Conservation (phyloP, 1,140 invertebrate genomes). For the Trachymyrmex septentrionalis region DNA sequence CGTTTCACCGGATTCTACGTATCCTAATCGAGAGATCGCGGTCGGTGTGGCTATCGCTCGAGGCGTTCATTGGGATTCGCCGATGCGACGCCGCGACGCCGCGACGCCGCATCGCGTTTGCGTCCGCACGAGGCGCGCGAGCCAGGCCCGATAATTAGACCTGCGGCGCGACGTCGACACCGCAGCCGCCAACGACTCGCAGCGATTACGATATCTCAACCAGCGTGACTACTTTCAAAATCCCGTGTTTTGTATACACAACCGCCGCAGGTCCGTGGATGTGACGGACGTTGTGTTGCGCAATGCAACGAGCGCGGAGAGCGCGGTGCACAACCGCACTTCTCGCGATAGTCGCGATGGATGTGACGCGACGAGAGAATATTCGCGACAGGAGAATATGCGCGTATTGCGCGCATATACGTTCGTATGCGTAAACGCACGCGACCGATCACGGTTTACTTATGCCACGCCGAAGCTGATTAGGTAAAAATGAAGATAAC, state of each 20-base stretch:
- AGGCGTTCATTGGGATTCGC: neutral
- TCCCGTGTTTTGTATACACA: conserved; percentile 57
- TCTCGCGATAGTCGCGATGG: neutral
- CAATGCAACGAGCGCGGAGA: neutral
- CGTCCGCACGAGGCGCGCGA: neutral
- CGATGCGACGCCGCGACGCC: neutral
- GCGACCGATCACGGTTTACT: conserved; percentile 31
- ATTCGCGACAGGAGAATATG: too few relatives aligned
- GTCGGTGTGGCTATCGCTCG: conserved; percentile 7
- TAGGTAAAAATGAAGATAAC: conserved; percentile 11
- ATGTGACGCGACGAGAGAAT: neutral
- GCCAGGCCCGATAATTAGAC: conserved; percentile 34
- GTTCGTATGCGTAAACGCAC: neutral
- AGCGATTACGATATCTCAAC: conserved; percentile 55
- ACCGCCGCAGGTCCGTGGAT: conserved; percentile 9
- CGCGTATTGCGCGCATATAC: neutral
- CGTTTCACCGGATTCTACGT: neutral
- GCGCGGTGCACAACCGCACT: neutral
- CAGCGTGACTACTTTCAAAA: conserved; percentile 71
- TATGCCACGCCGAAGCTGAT: neutral
- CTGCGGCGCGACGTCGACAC: neutral
- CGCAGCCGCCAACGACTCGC: neutral
- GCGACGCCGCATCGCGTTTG: neutral
- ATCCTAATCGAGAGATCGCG: conserved; percentile 16
- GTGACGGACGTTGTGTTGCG: conserved; percentile 41